Evolutionary conservation across 2,888 invertebrate species (phyloP), one percentile per base, ranked within the genome.

Genomic region (Stramonita haemastoma): DNA sequence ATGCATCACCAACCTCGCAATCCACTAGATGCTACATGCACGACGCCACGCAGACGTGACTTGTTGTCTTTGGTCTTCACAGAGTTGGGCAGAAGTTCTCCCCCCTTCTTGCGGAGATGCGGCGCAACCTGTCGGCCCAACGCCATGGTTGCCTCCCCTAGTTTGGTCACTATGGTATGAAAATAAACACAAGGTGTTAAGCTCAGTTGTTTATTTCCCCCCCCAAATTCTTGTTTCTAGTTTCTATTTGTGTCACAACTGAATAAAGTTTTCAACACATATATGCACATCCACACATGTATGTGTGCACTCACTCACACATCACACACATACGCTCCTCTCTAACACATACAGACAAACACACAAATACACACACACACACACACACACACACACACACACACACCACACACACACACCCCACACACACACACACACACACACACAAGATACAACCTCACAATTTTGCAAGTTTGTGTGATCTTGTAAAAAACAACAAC

Each of bases 11-110:
- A 46, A 96, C 96, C 96, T 95, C 97, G 97, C 0, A 97, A 97
- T 32, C 97, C 97, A n/a, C 97, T 97, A 0, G 97, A 97, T 0
- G 97, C 97, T 15, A 97, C 97, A 36, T 97, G 97, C 89, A 97
- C 93, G 6, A 97, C 97, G 56, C 97, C 97, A 91, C 97, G 97
- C 91, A 97, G 96, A 93, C 97, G 97, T 86, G 94, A 94, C 87
- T 94, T 94, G 56, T 94, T 94, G n/a, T 96, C 96, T 0, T 97
- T 97, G 87, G 90, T 81, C 93, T 97, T 97, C 90, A 97, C 96
- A 90, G 97, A 97, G 88, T 96, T 96, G 26, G 97, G 96, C 22
- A 97, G 94, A 19, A 97, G 93, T 90, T 96, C 96, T 0, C 97
- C 97, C 0, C 97, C 97, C 87, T 97, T 97, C 92, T 96, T 96